Percentiles rank a stretch among this genome's conserved stretches.
phyloP scores from a whole-genome alignment of 2,113 vertebrate species.

The Camelus dromedarius region DNA sequence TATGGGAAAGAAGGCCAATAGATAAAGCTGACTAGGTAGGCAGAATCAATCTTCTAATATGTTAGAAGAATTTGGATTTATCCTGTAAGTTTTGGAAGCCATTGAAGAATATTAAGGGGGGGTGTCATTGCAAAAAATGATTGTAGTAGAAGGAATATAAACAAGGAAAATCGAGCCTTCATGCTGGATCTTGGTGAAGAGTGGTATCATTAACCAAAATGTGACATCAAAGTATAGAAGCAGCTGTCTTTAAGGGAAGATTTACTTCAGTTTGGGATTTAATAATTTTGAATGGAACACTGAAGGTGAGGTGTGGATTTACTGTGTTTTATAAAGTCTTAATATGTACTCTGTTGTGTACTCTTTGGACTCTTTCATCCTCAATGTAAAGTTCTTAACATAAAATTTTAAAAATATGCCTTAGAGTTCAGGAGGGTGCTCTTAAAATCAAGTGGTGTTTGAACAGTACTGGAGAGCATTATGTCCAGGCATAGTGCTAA shows the following conservation, averaged over 20 bases:
- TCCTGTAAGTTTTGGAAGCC: neutral
- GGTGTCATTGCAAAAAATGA: slow-evolving; percentile 8
- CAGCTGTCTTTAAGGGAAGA: neutral
- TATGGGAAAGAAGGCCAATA: neutral
- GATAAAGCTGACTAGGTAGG: slow-evolving; percentile 6
- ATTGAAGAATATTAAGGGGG: neutral
- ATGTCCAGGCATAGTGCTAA: neutral
- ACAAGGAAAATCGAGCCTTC: neutral
- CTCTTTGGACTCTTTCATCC: neutral
- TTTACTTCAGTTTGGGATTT: slow-evolving; percentile 49
- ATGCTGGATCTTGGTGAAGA: slow-evolving; percentile 17
- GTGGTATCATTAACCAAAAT: neutral
- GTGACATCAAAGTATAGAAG: neutral
- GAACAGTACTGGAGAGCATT: neutral
- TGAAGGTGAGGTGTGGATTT: neutral
- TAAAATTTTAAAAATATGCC: slow-evolving; percentile 49
- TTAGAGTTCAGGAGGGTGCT: slow-evolving; percentile 9
- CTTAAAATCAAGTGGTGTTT: slow-evolving; percentile 28
- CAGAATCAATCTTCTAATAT: slow-evolving; percentile 7
- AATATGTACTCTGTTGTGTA: neutral
- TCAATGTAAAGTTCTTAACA: neutral
- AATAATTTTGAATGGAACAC: slow-evolving; percentile 42
- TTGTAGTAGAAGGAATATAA: neutral
- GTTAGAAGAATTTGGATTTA: neutral
- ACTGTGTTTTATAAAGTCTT: slow-evolving; percentile 21